Evolutionary conservation across 2,888 invertebrate species (phyloP).

Genomic region (Cosmia pyralina): DNA sequence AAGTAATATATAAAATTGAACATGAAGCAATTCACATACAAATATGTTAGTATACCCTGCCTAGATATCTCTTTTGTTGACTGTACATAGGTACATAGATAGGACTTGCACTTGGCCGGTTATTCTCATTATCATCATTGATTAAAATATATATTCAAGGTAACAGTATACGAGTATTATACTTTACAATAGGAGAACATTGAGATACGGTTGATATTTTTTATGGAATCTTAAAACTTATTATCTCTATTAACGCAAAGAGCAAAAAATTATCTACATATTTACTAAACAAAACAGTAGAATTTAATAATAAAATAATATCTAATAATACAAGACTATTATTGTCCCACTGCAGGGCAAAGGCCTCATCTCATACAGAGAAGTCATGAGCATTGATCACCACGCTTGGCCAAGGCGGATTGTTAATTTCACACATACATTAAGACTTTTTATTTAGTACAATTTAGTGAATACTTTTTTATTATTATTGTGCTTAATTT

Average conservation of each 20-base stretch:
- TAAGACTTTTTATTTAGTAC: neutral
- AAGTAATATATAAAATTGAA: too few species aligned
- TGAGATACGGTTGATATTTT: neutral
- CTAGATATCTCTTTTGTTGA: too few species aligned
- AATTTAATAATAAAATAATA: neutral
- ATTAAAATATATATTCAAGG: neutral
- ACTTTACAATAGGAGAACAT: neutral
- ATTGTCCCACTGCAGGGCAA: neutral
- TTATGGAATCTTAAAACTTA: neutral
- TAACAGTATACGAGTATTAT: neutral
- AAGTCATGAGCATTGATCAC: neutral
- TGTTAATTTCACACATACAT: neutral
- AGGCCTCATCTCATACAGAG: neutral
- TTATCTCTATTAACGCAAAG: too few species aligned
- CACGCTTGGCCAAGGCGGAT: neutral
- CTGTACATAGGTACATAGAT: too few species aligned
- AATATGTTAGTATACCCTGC: too few species aligned
- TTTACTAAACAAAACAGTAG: neutral
- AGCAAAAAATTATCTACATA: neutral
- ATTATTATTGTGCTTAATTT: neutral
- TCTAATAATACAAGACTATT: neutral
- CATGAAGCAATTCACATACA: too few species aligned
- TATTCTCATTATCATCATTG: slow-evolving; percentile 9
- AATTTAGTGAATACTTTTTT: neutral
- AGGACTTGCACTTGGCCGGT: neutral